Evolutionary conservation across 2,113 vertebrate genomes (phyloP).

Genomic region (Bubalus kerabau): DNA sequence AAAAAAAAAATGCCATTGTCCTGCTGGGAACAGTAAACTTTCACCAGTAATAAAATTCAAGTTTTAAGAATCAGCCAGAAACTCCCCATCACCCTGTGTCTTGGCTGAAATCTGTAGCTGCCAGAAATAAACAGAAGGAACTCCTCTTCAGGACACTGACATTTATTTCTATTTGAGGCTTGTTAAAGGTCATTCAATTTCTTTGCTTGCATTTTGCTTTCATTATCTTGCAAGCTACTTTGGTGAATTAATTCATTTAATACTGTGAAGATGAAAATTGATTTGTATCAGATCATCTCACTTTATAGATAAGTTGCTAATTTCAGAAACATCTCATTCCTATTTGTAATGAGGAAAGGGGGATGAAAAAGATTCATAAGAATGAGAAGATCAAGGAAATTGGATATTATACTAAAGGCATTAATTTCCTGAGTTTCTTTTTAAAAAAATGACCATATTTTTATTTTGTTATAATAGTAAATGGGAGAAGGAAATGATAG

Average conservation of each 20-base stretch:
- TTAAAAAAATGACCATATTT: not conserved
- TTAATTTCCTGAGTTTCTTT: not conserved
- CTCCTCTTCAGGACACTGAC: conserved; percentile 29
- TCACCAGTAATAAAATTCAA: not conserved
- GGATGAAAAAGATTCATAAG: conserved; percentile 20
- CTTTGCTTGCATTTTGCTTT: conserved; percentile 38
- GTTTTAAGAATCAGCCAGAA: not conserved
- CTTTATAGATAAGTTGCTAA: conserved; percentile 36
- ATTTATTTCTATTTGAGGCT: conserved; percentile 30
- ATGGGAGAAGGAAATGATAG: not conserved
- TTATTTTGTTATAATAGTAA: not conserved
- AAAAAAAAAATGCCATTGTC: not conserved
- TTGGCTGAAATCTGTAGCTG: not conserved
- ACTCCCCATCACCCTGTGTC: not conserved
- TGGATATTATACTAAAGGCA: not conserved
- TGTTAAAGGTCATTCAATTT: conserved; percentile 42
- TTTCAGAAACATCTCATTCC: conserved; percentile 34
- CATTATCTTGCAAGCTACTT: conserved; percentile 51
- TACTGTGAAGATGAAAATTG: conserved; percentile 43
- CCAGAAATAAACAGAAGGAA: conserved; percentile 33
- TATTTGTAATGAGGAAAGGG: conserved; percentile 8
- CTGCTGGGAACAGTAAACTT: not conserved
- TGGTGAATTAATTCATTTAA: conserved; percentile 61
- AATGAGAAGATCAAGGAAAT: not conserved
- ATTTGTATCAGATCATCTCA: conserved; percentile 29